A percentile compares a stretch with the other conserved stretches of the same genome.
Conservation (phyloP, 2,797 vertebrate species). For the Bufotes viridis region DNA sequence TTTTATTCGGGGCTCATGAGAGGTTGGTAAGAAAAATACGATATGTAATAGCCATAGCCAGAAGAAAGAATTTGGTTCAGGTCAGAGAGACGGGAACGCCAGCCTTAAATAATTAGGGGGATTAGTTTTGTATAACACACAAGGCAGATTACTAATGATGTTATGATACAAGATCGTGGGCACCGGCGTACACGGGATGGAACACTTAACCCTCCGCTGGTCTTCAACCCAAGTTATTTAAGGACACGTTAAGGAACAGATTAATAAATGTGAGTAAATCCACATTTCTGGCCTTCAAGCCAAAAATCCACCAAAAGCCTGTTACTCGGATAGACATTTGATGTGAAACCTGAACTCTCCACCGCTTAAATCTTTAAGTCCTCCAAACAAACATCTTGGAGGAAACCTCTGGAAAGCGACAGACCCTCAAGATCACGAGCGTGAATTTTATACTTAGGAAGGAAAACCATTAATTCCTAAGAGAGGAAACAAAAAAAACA, state of each 20-base stretch:
- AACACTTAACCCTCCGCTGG: conserved; percentile 36
- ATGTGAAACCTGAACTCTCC: conserved; percentile 40
- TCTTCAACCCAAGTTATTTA: conserved; percentile 38
- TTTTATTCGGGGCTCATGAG: conserved; percentile 9
- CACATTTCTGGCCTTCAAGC: conserved; percentile 46
- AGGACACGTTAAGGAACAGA: conserved; percentile 57
- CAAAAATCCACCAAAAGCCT: conserved; percentile 34
- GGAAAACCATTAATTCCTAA: conserved; percentile 57
- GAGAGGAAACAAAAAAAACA: conserved; percentile 34
- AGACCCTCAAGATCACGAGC: conserved; percentile 35
- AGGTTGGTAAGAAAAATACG: not conserved
- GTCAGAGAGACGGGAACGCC: conserved; percentile 7
- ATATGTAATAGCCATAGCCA: not conserved
- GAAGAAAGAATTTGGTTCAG: not conserved
- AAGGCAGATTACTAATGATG: conserved; percentile 53
- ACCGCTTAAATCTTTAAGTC: conserved; percentile 50
- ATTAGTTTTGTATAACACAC: conserved; percentile 56
- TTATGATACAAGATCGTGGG: conserved; percentile 39
- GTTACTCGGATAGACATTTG: conserved; percentile 29
- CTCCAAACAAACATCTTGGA: conserved; percentile 58
- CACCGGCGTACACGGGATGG: conserved; percentile 10
- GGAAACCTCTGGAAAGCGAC: conserved; percentile 46
- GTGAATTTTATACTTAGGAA: conserved; percentile 32
- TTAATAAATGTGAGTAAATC: conserved; percentile 53
- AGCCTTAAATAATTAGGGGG: conserved; percentile 51